phyloP scores from a whole-genome alignment of 1,140 invertebrate species.

The Nylanderia fulva region DNA sequence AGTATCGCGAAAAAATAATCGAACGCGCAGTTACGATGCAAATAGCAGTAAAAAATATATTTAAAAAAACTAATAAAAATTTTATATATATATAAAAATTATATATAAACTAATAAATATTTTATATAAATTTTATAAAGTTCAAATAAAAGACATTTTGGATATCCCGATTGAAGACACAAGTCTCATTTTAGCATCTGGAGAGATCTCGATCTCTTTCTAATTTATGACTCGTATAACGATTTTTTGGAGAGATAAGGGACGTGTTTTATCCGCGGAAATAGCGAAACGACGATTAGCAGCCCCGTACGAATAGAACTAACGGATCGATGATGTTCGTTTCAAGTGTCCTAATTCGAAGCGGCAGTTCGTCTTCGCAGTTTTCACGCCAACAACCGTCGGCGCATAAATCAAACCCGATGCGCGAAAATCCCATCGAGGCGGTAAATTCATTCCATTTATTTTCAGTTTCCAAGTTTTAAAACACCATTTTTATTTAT shows the following conservation, averaged over 20 bases:
- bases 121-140: too few species aligned
- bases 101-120: too few species aligned
- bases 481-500: too few species aligned
- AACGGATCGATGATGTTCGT: conserved; percentile 23
- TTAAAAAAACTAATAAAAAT: too few species aligned
- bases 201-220: background rate
- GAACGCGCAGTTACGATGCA: background rate
- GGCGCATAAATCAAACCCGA: conserved; percentile 17
- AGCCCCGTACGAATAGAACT: background rate
- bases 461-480: background rate
- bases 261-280: background rate
- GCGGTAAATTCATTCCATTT: background rate
- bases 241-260: background rate
- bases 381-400: conserved; percentile 19
- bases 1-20: background rate
- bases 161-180: background rate
- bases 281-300: conserved; percentile 24
- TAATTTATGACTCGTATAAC: background rate
- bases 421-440: conserved; percentile 23
- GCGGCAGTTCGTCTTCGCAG: conserved; percentile 28
- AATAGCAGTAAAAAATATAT: background rate
- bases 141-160: background rate
- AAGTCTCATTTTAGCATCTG: background rate
- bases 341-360: conserved; percentile 23
- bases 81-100: too few species aligned